Evolutionary conservation across 1,140 invertebrate genomes (phyloP).

Genomic region (Bradynema listronoti): DNA sequence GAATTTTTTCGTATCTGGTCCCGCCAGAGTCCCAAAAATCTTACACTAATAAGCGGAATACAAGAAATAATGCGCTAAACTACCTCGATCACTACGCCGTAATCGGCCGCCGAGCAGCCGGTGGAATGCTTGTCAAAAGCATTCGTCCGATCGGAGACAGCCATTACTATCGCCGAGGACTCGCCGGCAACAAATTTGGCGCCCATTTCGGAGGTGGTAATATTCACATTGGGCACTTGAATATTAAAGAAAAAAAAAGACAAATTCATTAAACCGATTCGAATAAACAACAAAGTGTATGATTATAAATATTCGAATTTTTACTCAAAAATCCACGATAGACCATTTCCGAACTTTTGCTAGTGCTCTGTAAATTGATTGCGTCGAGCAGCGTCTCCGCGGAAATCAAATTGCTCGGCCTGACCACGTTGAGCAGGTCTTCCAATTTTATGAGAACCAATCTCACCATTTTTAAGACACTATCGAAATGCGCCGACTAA

Average conservation of each 20-base stretch:
- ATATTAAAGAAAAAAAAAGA: slow-evolving; percentile 5
- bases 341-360: slow-evolving; percentile 69
- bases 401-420: slow-evolving; percentile 75
- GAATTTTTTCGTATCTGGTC: too few species aligned
- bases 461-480: slow-evolving; percentile 62
- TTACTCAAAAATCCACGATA: slow-evolving; percentile 65
- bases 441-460: slow-evolving; percentile 77
- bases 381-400: slow-evolving; percentile 87
- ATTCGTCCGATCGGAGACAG: slow-evolving; percentile 15
- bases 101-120: too few species aligned
- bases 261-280: neutral
- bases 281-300: neutral
- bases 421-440: slow-evolving; percentile 77
- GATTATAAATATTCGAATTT: neutral
- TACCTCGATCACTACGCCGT: too few species aligned
- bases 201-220: slow-evolving; percentile 18
- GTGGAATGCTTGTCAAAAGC: slow-evolving; percentile 2
- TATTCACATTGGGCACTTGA: slow-evolving; percentile 32
- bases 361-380: slow-evolving; percentile 74
- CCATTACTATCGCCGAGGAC: slow-evolving; percentile 17
- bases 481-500: slow-evolving; percentile 11
- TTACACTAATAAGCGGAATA: too few species aligned
- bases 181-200: slow-evolving; percentile 35
- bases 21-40: too few species aligned
- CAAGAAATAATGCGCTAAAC: too few species aligned